Conservation (phyloP, 2,113 vertebrate genomes). For the Narcine bancroftii region DNA sequence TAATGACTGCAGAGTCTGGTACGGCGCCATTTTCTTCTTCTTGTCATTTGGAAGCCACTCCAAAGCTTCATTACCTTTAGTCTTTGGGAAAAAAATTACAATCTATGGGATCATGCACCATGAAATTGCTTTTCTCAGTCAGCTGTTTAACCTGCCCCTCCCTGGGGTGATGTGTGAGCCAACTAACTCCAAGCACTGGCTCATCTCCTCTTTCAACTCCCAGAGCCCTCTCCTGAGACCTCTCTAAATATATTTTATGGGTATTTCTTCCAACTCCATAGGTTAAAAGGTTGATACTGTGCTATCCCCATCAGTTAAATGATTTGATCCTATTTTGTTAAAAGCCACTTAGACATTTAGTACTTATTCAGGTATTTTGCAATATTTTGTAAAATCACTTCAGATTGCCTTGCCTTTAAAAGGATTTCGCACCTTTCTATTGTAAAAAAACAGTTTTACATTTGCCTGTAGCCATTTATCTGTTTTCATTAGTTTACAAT, state of each 20-base stretch:
- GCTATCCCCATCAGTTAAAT: neutral
- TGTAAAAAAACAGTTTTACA: constrained; percentile 29
- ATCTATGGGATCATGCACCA: constrained; percentile 14
- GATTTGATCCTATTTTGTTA: constrained; percentile 10
- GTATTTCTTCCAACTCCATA: constrained; percentile 8
- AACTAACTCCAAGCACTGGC: neutral
- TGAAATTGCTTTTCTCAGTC: constrained; percentile 31
- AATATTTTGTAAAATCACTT: constrained; percentile 29
- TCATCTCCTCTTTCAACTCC: constrained; percentile 21
- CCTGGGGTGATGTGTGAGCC: constrained; percentile 27
- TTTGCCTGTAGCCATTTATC: constrained; percentile 27
- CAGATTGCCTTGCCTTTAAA: constrained; percentile 28
- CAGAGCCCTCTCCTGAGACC: constrained; percentile 1
- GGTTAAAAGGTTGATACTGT: constrained; percentile 18
- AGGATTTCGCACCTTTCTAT: constrained; percentile 20
- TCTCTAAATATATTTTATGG: constrained; percentile 1
- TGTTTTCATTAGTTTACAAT: neutral
- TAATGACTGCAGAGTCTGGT: too few species aligned
- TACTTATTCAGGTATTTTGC: constrained; percentile 7
- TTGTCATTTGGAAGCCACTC: constrained; percentile 16
- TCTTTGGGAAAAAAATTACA: neutral
- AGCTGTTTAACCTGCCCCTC: constrained; percentile 13
- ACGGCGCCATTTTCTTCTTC: neutral
- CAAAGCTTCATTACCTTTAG: constrained; percentile 18
- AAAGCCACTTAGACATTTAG: constrained; percentile 30